Percentiles rank a stretch among this genome's conserved stretches.
Conservation (phyloP, 2,888 invertebrate species). For the Hydrotaea cyrtoneurina region DNA sequence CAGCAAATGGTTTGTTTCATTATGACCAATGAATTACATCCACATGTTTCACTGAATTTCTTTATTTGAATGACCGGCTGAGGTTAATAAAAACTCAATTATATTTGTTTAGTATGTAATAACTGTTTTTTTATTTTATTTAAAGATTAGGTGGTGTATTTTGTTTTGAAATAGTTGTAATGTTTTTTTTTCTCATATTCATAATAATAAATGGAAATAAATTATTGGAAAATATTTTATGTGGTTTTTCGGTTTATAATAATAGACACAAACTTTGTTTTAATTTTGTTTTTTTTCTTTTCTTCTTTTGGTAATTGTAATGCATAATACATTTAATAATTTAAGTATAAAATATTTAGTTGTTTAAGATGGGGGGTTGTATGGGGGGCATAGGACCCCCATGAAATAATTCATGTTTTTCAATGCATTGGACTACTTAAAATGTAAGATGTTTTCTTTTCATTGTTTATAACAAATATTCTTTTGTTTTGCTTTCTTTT, state of each 20-base stretch:
- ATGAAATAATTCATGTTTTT: slow-evolving; percentile 34
- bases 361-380: slow-evolving; percentile 6
- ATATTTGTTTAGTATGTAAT: slow-evolving; percentile 19
- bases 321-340: slow-evolving; percentile 37
- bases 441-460: slow-evolving; percentile 50
- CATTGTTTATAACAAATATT: slow-evolving; percentile 54
- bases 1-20: too few relatives aligned
- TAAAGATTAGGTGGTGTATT: slow-evolving; percentile 55
- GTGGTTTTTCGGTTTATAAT: slow-evolving; percentile 39
- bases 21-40: too few relatives aligned
- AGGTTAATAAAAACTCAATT: slow-evolving; percentile 23
- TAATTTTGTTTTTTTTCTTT: slow-evolving; percentile 28
- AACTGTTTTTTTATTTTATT: slow-evolving; percentile 36
- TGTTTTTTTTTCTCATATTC: slow-evolving; percentile 36
- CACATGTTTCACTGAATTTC: too few relatives aligned
- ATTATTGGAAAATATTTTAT: slow-evolving; percentile 48
- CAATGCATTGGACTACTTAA: slow-evolving; percentile 63
- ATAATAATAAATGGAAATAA: slow-evolving; percentile 35
- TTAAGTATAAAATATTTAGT: slow-evolving; percentile 37
- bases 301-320: slow-evolving; percentile 24
- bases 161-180: slow-evolving; percentile 51
- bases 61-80: too few relatives aligned
- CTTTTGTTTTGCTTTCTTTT: slow-evolving; percentile 19
- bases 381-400: not conserved
- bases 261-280: slow-evolving; percentile 57